Evolutionary conservation across 2,797 vertebrate species (phyloP).

Genomic region (Leptatherina wallacei): DNA sequence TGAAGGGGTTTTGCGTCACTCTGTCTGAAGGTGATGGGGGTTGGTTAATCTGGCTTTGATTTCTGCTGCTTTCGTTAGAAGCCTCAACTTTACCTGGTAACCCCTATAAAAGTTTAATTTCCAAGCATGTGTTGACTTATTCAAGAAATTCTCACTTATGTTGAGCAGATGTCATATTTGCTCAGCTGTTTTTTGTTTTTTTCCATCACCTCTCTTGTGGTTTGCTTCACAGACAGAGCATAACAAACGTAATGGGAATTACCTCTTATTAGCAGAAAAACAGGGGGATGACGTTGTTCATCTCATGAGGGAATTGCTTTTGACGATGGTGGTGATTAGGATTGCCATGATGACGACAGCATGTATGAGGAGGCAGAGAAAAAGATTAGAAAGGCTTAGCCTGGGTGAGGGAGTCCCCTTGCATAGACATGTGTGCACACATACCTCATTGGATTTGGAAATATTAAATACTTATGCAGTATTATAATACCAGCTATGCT

Average conservation of each 20-base stretch:
- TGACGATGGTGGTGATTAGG: constrained; percentile 66
- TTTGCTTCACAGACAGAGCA: constrained; percentile 5
- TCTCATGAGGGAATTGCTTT: constrained; percentile 51
- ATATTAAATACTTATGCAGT: constrained; percentile 44
- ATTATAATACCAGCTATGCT: constrained; percentile 42
- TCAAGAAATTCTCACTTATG: constrained; percentile 7
- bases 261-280: constrained; percentile 39
- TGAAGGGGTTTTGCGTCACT: constrained; percentile 34
- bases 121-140: constrained; percentile 20
- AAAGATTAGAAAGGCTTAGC: constrained; percentile 69
- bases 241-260: constrained; percentile 40
- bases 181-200: constrained; percentile 37
- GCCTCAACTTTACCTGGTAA: constrained; percentile 10
- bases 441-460: constrained; percentile 55
- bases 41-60: constrained; percentile 44
- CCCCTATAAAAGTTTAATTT: constrained; percentile 25
- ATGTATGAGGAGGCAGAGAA: constrained; percentile 55
- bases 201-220: constrained; percentile 18
- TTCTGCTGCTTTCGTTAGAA: constrained; percentile 29
- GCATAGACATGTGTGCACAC: constrained; percentile 18
- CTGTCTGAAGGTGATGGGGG: constrained; percentile 16
- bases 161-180: constrained; percentile 3
- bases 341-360: constrained; percentile 65
- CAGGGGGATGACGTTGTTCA: constrained; percentile 36
- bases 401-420: constrained; percentile 66